A percentile compares a stretch with the other conserved stretches of the same genome.
Conservation (phyloP, 1,140 invertebrate genomes). For the Drosophila funebris region DNA sequence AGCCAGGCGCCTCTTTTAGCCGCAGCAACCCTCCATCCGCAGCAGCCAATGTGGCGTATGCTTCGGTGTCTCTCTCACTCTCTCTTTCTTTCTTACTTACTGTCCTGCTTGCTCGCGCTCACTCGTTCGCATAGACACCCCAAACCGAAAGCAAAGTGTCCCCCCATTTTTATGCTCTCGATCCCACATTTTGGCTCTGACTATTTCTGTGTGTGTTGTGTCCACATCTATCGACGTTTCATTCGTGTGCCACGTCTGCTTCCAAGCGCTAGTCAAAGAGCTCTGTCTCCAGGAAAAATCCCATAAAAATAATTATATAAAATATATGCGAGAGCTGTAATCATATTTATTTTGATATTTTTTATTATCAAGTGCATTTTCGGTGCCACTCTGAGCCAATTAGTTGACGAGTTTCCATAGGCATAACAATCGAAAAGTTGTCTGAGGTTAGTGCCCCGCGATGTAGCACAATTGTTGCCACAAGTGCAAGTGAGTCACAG, state of each 20-base stretch:
- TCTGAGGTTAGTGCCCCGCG: slow-evolving; percentile 39
- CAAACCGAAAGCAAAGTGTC: slow-evolving; percentile 12
- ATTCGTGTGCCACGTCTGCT: slow-evolving; percentile 53
- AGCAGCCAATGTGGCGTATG: slow-evolving; percentile 33
- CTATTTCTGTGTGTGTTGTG: slow-evolving; percentile 25
- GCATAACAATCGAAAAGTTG: slow-evolving; percentile 32
- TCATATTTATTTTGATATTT: neutral
- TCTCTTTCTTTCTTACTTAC: slow-evolving; percentile 2
- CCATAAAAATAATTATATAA: slow-evolving; percentile 14
- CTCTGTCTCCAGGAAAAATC: slow-evolving; percentile 1
- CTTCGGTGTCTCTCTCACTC: neutral
- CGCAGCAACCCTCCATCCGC: neutral
- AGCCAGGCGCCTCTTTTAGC: slow-evolving; percentile 30
- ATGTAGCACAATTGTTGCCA: slow-evolving; percentile 10
- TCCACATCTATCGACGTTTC: slow-evolving; percentile 39
- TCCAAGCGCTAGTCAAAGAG: slow-evolving; percentile 33
- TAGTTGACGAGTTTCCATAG: neutral
- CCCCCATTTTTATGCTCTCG: slow-evolving; percentile 41
- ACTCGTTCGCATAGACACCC: slow-evolving; percentile 7
- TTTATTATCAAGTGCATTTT: neutral
- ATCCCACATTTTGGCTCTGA: slow-evolving; percentile 42
- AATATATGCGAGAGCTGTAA: neutral
- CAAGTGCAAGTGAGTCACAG: slow-evolving; percentile 50
- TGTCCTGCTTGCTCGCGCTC: neutral
- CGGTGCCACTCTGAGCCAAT: neutral